Conservation (phyloP, 92 coral and sea anemone genomes). For the Metridium senile region DNA sequence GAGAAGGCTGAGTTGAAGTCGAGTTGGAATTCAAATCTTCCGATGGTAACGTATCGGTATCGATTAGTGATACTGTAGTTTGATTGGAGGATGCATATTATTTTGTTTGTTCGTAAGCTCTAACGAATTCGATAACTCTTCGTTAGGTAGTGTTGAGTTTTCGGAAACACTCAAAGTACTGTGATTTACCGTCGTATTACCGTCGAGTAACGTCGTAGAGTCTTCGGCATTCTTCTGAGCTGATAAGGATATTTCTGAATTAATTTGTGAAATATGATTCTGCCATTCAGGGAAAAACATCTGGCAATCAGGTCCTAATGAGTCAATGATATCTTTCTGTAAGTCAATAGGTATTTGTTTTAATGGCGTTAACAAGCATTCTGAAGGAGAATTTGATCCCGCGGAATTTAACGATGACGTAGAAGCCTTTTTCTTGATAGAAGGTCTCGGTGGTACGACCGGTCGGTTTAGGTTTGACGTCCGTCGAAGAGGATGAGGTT, state of each 20-base stretch:
- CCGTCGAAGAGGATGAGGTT: constrained; percentile 26
- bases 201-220: constrained; percentile 24
- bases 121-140: neutral
- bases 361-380: constrained; percentile 45
- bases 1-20: neutral
- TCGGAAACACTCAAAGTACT: neutral
- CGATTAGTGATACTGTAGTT: constrained; percentile 2
- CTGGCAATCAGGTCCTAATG: constrained; percentile 55
- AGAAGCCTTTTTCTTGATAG: constrained; percentile 25
- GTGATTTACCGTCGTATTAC: neutral
- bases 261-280: constrained; percentile 6
- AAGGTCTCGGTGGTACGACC: constrained; percentile 45
- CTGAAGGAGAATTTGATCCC: constrained; percentile 14
- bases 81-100: neutral
- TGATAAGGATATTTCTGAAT: neutral
- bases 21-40: constrained; percentile 13
- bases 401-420: constrained; percentile 12
- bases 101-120: neutral
- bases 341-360: constrained; percentile 58
- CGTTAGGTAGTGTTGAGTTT: neutral
- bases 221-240: constrained; percentile 20
- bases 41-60: neutral
- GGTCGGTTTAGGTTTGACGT: constrained; percentile 53
- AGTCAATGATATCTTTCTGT: constrained; percentile 51
- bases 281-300: constrained; percentile 39